Evolutionary conservation across 2,888 invertebrate genomes (phyloP).

Genomic region (Mythimna ferrago): DNA sequence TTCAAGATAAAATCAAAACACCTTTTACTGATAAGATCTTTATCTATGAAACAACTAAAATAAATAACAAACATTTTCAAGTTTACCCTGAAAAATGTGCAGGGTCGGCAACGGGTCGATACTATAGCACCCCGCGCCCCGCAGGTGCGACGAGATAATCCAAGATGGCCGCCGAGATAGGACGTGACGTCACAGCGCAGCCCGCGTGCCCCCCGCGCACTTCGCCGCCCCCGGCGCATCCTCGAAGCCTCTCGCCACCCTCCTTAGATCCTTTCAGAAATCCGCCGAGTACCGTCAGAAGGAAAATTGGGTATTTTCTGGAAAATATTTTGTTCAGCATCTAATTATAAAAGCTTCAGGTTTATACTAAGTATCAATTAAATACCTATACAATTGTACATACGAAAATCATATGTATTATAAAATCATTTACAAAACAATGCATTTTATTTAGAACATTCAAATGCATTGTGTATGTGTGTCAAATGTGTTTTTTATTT

Average conservation of each 20-base stretch:
- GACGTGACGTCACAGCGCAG: conserved; percentile 90
- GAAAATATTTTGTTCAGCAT: background rate
- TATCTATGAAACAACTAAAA: conserved; percentile 23
- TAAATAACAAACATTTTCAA: conserved; percentile 68
- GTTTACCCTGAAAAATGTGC: conserved; percentile 86
- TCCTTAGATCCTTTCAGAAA: conserved; percentile 90
- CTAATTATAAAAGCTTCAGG: background rate
- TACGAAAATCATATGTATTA: background rate
- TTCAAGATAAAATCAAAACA: conserved; percentile 7
- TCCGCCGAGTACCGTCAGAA: conserved; percentile 80
- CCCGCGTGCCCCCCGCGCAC: conserved; percentile 75
- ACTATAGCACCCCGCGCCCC: conserved; percentile 81
- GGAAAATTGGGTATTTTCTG: conserved; percentile 15
- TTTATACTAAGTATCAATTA: background rate
- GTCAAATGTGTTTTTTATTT: too few relatives aligned
- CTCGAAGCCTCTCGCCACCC: conserved; percentile 89
- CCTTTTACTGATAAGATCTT: conserved; percentile 18
- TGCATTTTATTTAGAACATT: too few relatives aligned
- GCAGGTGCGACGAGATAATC: conserved; percentile 91
- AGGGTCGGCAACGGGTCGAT: conserved; percentile 86
- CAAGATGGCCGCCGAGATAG: conserved; percentile 91
- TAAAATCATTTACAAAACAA: too few relatives aligned
- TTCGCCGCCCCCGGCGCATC: conserved; percentile 80
- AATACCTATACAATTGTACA: background rate
- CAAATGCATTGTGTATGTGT: too few relatives aligned